These are phyloP conservation scores for Paratilapia polleni DNA, from an alignment of 2,113 vertebrate species.

Conservation along the genomic window DNA sequence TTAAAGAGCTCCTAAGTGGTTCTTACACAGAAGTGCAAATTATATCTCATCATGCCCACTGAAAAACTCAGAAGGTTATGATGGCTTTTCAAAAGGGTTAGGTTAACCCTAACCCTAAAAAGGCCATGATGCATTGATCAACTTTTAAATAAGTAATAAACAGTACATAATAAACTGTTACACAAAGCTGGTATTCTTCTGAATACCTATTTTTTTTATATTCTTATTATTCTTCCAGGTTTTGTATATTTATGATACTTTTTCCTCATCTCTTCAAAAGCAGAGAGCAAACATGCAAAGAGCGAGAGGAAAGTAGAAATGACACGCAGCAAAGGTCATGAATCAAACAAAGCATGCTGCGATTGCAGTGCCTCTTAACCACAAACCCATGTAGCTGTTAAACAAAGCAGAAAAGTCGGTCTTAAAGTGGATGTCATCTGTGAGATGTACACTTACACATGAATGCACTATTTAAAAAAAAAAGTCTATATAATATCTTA, in stretches of 20 bases:
- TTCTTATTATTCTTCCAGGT: neutral
- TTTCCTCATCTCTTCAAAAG: neutral
- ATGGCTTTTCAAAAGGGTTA: neutral
- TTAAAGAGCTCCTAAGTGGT: neutral
- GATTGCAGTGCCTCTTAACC: neutral
- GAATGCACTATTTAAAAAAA: neutral
- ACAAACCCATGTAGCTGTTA: conserved; percentile 21
- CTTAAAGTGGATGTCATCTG: conserved; percentile 31
- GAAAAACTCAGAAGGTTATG: neutral
- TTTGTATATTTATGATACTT: neutral
- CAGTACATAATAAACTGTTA: neutral
- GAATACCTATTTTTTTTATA: neutral
- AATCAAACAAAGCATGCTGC: conserved; percentile 18
- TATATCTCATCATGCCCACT: neutral
- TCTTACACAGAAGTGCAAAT: neutral
- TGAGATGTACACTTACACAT: neutral
- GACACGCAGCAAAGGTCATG: conserved; percentile 11
- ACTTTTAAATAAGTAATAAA: neutral
- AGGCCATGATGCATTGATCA: neutral
- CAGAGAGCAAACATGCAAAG: neutral
- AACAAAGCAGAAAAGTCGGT: conserved; percentile 42
- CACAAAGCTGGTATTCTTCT: neutral
- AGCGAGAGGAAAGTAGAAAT: neutral
- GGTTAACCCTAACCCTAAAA: neutral
- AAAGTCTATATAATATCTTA: neutral